Conservation (phyloP, 2,113 vertebrate species). For the Melanostigma gelatinosum region DNA sequence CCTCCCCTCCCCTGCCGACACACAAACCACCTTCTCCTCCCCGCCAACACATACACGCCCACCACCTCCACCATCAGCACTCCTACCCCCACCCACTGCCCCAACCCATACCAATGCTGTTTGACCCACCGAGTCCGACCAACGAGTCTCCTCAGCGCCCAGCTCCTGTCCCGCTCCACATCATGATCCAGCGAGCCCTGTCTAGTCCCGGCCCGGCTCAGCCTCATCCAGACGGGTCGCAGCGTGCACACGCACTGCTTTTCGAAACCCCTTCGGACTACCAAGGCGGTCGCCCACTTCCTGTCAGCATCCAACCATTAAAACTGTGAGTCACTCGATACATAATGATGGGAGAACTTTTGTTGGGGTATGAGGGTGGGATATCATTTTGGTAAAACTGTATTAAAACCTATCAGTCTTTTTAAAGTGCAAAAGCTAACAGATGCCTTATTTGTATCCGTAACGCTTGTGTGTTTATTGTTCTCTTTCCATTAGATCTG, state of each 20-base stretch:
- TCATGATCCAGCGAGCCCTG: conserved; percentile 96
- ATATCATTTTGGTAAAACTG: neutral
- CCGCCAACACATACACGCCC: conserved; percentile 81
- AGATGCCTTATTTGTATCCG: neutral
- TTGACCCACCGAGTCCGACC: conserved; percentile 75
- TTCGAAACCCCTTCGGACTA: conserved; percentile 89
- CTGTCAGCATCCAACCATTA: conserved; percentile 95
- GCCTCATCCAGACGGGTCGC: conserved; percentile 88
- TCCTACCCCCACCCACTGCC: conserved; percentile 74
- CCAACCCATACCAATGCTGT: conserved; percentile 81
- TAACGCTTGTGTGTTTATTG: neutral
- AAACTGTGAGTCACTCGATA: conserved; percentile 90
- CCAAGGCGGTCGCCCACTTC: conserved; percentile 87
- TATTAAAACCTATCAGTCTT: neutral
- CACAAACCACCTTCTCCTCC: conserved; percentile 86
- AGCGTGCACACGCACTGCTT: conserved; percentile 91
- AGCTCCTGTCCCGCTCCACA: conserved; percentile 89
- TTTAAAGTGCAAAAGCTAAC: neutral
- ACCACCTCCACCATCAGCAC: conserved; percentile 80
- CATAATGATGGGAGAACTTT: neutral
- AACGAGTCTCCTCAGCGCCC: conserved; percentile 80
- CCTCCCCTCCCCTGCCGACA: conserved; percentile 79
- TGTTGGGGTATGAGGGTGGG: neutral
- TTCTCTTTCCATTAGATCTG: conserved; percentile 86
- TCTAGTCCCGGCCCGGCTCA: conserved; percentile 89